These are phyloP conservation scores for Oasisia sp. DNA, from an alignment of 2,888 invertebrate genomes.

Conservation along the genomic window DNA sequence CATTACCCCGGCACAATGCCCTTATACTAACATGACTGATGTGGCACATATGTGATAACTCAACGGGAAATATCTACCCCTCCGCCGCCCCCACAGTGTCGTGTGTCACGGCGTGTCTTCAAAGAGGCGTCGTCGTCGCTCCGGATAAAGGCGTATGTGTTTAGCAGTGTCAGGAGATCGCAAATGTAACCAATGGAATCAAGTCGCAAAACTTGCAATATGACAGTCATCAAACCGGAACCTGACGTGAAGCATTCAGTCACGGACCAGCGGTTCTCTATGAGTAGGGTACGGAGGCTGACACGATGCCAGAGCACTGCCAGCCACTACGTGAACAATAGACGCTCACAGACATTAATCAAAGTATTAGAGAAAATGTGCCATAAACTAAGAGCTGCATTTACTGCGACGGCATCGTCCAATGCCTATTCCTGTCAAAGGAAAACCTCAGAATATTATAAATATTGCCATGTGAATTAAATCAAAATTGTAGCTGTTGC, in stretches of 20 bases:
- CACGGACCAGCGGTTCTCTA: background rate
- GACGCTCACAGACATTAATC: background rate
- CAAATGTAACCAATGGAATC: background rate
- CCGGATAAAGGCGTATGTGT: background rate
- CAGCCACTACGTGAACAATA: background rate
- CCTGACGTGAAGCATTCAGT: background rate
- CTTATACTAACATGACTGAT: conserved; percentile 6
- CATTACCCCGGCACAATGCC: conserved; percentile 2
- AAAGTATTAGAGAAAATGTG: background rate
- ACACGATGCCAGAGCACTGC: background rate
- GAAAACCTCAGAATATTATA: background rate
- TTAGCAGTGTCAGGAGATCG: background rate
- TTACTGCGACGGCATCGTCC: background rate
- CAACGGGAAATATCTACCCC: background rate
- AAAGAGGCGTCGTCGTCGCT: background rate
- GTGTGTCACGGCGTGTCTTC: background rate
- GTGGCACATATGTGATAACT: background rate
- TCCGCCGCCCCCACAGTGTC: background rate
- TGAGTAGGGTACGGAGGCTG: background rate
- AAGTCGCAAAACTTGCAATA: background rate
- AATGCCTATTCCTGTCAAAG: background rate
- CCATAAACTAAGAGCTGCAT: background rate
- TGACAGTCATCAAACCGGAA: background rate
- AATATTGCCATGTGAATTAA: no score
- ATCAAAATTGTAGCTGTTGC: no score